These are phyloP conservation scores for Ibidorhyncha struthersii DNA, from an alignment of 2,113 vertebrate species.

Conservation along the genomic window DNA sequence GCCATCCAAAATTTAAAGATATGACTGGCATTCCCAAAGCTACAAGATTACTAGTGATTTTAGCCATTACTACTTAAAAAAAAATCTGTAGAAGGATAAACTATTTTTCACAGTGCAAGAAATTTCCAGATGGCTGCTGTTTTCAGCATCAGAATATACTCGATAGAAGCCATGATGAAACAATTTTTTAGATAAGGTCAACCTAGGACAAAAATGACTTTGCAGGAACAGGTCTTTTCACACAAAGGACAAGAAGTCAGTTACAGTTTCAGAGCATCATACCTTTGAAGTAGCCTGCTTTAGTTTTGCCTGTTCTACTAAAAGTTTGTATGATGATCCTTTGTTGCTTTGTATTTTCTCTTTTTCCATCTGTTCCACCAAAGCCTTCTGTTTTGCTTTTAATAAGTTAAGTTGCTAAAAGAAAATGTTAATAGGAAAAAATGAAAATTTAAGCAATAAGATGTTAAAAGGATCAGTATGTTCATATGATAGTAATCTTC, in stretches of 20 bases:
- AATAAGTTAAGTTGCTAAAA: constrained; percentile 98
- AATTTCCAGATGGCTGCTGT: not conserved
- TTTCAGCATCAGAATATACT: constrained; percentile 1
- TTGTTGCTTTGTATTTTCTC: constrained; percentile 99
- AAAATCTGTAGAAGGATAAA: not conserved
- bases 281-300: constrained; percentile 99
- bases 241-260: constrained; percentile 52
- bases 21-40: not conserved
- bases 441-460: constrained; percentile 71
- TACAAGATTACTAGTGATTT: not conserved
- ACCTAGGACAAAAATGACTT: constrained; percentile 42
- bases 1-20: not conserved
- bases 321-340: constrained; percentile 98
- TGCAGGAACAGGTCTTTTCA: constrained; percentile 58
- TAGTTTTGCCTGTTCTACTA: constrained; percentile 98
- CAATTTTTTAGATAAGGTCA: not conserved
- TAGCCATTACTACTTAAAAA: not conserved
- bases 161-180: constrained; percentile 16
- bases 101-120: not conserved
- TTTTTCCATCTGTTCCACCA: constrained; percentile 99
- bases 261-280: constrained; percentile 66
- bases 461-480: constrained; percentile 68
- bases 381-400: constrained; percentile 99
- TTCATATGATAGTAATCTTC: constrained; percentile 44
- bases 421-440: constrained; percentile 80